These are phyloP conservation scores for Sebastes ruberrimus DNA, from an alignment of 2,797 vertebrate species.

Conservation along the genomic window DNA sequence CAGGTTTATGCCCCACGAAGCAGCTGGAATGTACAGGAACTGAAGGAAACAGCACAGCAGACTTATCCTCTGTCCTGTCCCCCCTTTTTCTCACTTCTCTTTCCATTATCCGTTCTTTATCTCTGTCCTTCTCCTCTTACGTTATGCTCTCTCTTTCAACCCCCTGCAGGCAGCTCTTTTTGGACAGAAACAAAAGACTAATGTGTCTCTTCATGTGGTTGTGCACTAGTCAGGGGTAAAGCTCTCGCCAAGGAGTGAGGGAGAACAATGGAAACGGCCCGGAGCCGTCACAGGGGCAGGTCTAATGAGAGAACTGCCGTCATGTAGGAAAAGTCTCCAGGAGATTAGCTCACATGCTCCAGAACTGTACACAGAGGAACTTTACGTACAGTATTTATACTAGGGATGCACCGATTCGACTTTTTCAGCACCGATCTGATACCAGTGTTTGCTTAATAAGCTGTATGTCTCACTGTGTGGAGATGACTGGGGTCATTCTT, in stretches of 20 bases:
- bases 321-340: constrained; percentile 34
- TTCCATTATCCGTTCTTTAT: constrained; percentile 38
- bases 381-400: constrained; percentile 24
- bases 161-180: constrained; percentile 72
- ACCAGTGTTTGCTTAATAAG: no score
- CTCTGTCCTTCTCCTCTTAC: constrained; percentile 13
- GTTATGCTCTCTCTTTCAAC: constrained; percentile 40
- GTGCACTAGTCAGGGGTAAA: constrained; percentile 47
- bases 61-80: constrained; percentile 28
- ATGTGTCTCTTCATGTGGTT: constrained; percentile 68
- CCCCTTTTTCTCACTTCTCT: constrained; percentile 25
- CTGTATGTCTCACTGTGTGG: no score
- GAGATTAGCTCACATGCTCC: constrained; percentile 47
- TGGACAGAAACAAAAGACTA: constrained; percentile 65
- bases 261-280: constrained; percentile 66
- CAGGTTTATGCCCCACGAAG: constrained; percentile 75
- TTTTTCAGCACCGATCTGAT: no score
- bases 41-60: constrained; percentile 64
- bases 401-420: no score
- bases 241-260: constrained; percentile 41
- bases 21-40: constrained; percentile 81
- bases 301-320: constrained; percentile 51
- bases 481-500: accelerated
- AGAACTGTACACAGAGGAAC: constrained; percentile 23
- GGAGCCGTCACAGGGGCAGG: constrained; percentile 52